Evolutionary conservation across 2,888 invertebrate genomes (phyloP), one percentile per base, ranked within the genome.

Genomic region (Orthonevra nobilis): DNA sequence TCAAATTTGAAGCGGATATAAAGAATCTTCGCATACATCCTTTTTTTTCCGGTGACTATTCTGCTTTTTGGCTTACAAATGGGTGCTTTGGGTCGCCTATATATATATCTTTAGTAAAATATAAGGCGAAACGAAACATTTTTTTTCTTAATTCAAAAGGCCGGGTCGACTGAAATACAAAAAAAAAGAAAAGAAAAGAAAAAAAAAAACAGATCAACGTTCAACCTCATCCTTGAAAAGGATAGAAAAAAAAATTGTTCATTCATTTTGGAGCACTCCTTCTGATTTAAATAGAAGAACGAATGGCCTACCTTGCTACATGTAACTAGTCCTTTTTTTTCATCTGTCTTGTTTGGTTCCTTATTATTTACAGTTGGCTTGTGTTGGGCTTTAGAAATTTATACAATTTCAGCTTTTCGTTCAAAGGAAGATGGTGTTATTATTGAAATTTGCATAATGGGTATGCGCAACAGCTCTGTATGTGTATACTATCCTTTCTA

Each of bases 371-470:
- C 9, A 7, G 15, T 6, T 1, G 10, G 48, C 17, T n/a, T n/a
- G n/a, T n/a, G 32, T 1, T 5, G 28, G 23, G 48, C 20, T n/a
- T 32, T 58, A 32, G 30, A 64, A 60, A 46, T 42, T 58, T 70
- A 64, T 64, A 64, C 63, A 64, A 64, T 66, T 72, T 54, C 48
- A 56, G 70, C 14, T 34, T 36, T 70, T 44, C 23, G 58, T 52
- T 46, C 50, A 48, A 56, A 56, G 44, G 54, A 64, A 58, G 54
- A 73, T 68, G 66, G 79, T 73, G 73, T 73, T 79, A 79, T 79
- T 79, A 73, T 63, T 68, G 32, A 61, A 73, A 79, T 79, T 79
- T 79, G 19, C 79, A 79, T 79, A 79, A 73, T 61, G 48, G 66
- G 26, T 66, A 48, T 42, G 79, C 73, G 79, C 79, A 79, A 79